Conservation (phyloP, 2,797 vertebrate species). For the Danio jaintianensis region DNA sequence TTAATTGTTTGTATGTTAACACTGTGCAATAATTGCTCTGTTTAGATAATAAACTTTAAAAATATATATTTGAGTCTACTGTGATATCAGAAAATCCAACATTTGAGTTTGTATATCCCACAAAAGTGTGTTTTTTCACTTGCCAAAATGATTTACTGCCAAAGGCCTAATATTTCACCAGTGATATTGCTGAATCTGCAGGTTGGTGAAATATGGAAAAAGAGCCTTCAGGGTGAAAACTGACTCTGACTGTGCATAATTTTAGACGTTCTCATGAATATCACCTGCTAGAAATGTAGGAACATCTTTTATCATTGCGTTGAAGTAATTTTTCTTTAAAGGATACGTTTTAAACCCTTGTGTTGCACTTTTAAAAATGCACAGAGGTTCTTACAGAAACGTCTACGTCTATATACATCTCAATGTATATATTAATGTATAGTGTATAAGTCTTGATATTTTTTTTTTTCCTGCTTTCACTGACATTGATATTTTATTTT, state of each 20-base stretch:
- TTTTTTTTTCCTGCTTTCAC: too few species aligned
- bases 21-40: constrained; percentile 41
- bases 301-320: not conserved
- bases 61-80: not conserved
- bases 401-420: too few species aligned
- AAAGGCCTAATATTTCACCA: too few species aligned
- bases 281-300: not conserved
- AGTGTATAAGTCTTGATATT: too few species aligned
- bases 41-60: constrained; percentile 21
- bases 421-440: too few species aligned
- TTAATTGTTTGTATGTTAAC: not conserved
- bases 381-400: too few species aligned
- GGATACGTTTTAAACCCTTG: not conserved
- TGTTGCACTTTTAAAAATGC: too few species aligned
- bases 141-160: not conserved
- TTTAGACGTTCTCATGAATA: not conserved
- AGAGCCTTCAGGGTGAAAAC: not conserved
- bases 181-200: too few species aligned
- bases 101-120: not conserved
- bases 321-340: not conserved
- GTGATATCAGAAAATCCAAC: not conserved
- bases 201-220: too few species aligned
- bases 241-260: not conserved
- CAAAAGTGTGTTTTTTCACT: not conserved
- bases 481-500: too few species aligned